Percentiles rank a stretch among this genome's conserved stretches.
These are phyloP conservation scores for Archilochus colubris DNA, from an alignment of 2,113 vertebrate species.

Conservation along the genomic window DNA sequence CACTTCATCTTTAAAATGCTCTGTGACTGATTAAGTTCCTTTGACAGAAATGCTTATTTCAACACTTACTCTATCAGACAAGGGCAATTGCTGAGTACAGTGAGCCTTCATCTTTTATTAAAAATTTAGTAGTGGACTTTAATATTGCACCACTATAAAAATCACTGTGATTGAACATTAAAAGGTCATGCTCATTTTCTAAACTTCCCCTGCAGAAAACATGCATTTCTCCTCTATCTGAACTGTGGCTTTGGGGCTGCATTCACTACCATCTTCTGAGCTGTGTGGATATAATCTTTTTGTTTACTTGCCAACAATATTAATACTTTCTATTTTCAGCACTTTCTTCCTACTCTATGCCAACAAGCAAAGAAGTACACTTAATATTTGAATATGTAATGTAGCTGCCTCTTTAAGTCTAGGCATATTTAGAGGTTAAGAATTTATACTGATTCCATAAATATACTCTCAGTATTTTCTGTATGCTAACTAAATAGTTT, in stretches of 20 bases:
- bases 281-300: conserved; percentile 43
- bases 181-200: conserved; percentile 39
- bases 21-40: neutral
- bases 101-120: neutral
- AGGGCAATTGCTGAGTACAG: neutral
- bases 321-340: conserved; percentile 56
- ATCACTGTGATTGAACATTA: neutral
- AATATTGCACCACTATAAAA: neutral
- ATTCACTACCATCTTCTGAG: conserved; percentile 14
- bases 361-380: neutral
- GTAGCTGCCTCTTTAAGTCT: neutral
- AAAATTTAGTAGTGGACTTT: neutral
- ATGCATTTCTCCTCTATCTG: neutral
- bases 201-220: conserved; percentile 22
- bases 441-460: neutral
- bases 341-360: conserved; percentile 2
- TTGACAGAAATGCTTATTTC: conserved; percentile 30
- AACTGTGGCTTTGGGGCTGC: neutral
- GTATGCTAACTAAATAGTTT: neutral
- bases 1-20: neutral
- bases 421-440: neutral
- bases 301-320: conserved; percentile 64
- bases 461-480: neutral
- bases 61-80: neutral
- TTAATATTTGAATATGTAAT: neutral